These are phyloP conservation scores for Pheosia gnoma DNA, from an alignment of 2,888 invertebrate species.

Conservation along the genomic window DNA sequence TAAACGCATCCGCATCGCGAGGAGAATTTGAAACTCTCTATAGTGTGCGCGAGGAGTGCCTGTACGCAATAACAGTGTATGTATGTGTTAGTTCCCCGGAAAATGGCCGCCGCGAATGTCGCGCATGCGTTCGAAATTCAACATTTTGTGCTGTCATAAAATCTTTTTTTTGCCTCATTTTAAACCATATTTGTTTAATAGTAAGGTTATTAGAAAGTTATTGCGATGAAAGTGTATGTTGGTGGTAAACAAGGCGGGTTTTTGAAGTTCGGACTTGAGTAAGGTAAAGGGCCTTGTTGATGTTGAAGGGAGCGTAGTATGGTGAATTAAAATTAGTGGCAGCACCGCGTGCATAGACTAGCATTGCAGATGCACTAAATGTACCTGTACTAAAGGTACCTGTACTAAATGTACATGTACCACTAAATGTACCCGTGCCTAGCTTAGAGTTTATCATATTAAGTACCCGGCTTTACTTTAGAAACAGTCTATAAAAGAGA, in stretches of 20 bases:
- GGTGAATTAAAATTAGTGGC: conserved; percentile 48
- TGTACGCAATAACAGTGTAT: conserved; percentile 22
- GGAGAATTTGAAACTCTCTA: conserved; percentile 57
- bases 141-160: conserved; percentile 6
- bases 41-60: conserved; percentile 42
- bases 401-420: no score
- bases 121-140: conserved; percentile 65
- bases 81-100: conserved; percentile 65
- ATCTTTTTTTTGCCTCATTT: conserved; percentile 13
- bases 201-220: conserved; percentile 23
- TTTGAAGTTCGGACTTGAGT: conserved; percentile 76
- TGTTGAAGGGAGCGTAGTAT: conserved; percentile 38
- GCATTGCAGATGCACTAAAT: no score
- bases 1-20: conserved; percentile 44
- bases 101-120: conserved; percentile 70
- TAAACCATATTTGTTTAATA: conserved; percentile 11
- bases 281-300: conserved; percentile 74
- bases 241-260: conserved; percentile 59
- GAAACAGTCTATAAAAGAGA: no score
- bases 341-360: background rate
- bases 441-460: no score
- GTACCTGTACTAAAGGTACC: no score
- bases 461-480: no score
- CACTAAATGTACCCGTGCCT: no score
- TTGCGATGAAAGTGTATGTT: conserved; percentile 16